Percentiles rank a stretch among this genome's conserved stretches.
Evolutionary conservation across 2,113 vertebrate genomes (phyloP).

Genomic region (cat (Felis catus)): DNA sequence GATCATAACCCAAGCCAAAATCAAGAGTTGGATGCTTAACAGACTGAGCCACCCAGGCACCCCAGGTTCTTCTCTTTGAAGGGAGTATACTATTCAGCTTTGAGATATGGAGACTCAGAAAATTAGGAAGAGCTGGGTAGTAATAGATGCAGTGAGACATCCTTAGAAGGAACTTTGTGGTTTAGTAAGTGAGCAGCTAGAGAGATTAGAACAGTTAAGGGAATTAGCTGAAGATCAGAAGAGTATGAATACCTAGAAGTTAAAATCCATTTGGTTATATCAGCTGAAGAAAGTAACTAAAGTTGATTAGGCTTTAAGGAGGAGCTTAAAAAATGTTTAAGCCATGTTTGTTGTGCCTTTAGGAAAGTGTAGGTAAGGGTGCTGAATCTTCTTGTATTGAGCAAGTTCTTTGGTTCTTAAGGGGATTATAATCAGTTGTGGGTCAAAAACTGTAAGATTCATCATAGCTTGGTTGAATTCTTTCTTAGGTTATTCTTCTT

Average conservation of each 20-base stretch:
- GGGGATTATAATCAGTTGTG: neutral
- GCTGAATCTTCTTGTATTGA: neutral
- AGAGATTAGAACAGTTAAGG: neutral
- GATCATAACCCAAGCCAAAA: too few species aligned
- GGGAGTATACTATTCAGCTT: neutral
- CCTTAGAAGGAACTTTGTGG: neutral
- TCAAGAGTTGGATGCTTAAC: too few species aligned
- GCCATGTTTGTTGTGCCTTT: neutral
- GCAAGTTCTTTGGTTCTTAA: neutral
- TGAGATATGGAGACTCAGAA: conserved; percentile 4
- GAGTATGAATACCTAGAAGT: neutral
- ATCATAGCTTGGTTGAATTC: neutral
- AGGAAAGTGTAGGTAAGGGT: neutral
- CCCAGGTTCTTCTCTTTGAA: neutral
- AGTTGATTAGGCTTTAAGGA: neutral
- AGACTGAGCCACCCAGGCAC: too few species aligned
- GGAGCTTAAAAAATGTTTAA: neutral
- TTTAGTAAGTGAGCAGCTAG: too few species aligned
- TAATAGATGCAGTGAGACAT: neutral
- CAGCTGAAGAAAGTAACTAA: neutral
- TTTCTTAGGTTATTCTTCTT: neutral
- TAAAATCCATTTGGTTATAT: neutral
- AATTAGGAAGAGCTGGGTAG: neutral
- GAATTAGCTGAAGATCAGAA: neutral
- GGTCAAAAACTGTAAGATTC: neutral